phyloP scores from a whole-genome alignment of 1,140 invertebrate species.

The Mactra quadrangularis region DNA sequence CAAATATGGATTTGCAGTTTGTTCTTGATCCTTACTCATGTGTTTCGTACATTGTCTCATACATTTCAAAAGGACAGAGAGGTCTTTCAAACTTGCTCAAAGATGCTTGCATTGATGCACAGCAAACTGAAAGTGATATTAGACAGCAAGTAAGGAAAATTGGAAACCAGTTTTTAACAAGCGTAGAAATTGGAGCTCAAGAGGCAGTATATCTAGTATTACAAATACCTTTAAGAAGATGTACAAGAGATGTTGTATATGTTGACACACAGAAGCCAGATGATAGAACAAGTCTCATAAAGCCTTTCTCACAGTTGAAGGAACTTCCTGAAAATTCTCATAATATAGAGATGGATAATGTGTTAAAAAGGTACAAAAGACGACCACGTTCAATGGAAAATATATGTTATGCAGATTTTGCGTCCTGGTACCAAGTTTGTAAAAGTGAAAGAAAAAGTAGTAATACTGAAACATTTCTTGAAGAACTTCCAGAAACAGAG shows the following conservation, averaged over 20 bases:
- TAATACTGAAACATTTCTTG: not conserved
- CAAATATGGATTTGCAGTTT: conserved; percentile 67
- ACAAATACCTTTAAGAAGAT: conserved; percentile 66
- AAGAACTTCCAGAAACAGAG: conserved; percentile 48
- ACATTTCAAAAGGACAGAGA: conserved; percentile 67
- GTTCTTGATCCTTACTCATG: conserved; percentile 68
- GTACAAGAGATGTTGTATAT: conserved; percentile 61
- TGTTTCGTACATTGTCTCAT: conserved; percentile 66
- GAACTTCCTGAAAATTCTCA: conserved; percentile 24
- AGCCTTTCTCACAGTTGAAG: conserved; percentile 35
- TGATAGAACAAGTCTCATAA: conserved; percentile 55
- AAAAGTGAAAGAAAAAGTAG: conserved; percentile 3
- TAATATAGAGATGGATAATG: conserved; percentile 40
- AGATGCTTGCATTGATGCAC: conserved; percentile 62
- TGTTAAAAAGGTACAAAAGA: conserved; percentile 36
- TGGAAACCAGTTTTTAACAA: conserved; percentile 47
- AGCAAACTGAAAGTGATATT: conserved; percentile 45
- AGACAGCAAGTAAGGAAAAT: conserved; percentile 39
- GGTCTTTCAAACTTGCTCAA: conserved; percentile 64
- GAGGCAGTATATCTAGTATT: conserved; percentile 62
- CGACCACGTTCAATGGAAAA: conserved; percentile 41
- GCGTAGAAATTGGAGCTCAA: conserved; percentile 57
- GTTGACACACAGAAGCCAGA: conserved; percentile 62
- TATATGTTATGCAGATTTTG: conserved; percentile 58
- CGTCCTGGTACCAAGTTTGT: conserved; percentile 44